Evolutionary conservation across 2,888 invertebrate species (phyloP), one percentile per base, ranked within the genome.

Genomic region (Acanthosoma haemorrhoidale): DNA sequence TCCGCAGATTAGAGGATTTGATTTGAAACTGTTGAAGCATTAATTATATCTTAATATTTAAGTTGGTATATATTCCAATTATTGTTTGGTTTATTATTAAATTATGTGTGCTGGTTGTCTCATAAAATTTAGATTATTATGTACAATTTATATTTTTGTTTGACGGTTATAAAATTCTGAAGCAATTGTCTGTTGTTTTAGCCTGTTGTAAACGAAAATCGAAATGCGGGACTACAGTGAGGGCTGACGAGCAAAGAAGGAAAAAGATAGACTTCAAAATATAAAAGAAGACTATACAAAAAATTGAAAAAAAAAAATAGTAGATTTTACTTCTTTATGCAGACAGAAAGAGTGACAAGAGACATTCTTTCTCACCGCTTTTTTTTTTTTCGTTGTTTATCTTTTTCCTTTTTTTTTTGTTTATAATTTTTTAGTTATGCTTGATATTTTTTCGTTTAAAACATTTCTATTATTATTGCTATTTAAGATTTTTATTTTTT

Each of bases 261-360:
- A 64, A 64, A 64, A 64, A 64, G 64, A 64, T 64, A 64, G 64
- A 64, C 64, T 64, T 36, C 64, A 64, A 64, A 39, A 64, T 64
- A 18, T 64, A 64, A n/a, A 64, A 64, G 64, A 64, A 64, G 64
- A 64, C 34, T 34, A 16, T 29, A n/a, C 15, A 31, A 15, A 8
- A 31, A 58, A 58, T 15, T 15, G 8, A 25, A 25, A 29, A 58
- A 21, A 18, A 21, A 29, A 2, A 29, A 6, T 31, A 59, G 59
- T 59, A 59, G 59, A 58, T 6, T 3, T 4, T 58, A 31, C 16
- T 34, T 34, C 13, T 34, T 34, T 59, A 32, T 29, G 16, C 34
- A 13, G 18, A 59, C n/a, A 32, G 59, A 59, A 59, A 21, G 15
- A 25, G 41, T 41, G 13, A 3, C 64, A 36, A 36, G 6, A 36